Base-by-base conservation (phyloP, 2,113 vertebrate genomes). In the Paracanthobrama guichenoti region DNA sequence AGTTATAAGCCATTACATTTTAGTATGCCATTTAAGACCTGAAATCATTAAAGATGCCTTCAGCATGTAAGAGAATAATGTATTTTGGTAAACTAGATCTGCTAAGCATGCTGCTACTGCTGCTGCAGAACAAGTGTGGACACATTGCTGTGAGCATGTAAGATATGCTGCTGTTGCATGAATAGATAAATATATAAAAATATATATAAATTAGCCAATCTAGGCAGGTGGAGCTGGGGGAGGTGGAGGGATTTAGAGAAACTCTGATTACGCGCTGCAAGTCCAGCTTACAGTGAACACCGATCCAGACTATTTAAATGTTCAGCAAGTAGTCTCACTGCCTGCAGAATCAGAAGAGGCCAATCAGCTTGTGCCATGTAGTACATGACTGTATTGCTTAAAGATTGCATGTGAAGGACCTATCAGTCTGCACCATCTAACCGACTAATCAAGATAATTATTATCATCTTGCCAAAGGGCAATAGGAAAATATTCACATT, bases 351-450 rank as follows among this genome's bases (percentile, higher is more conserved):
- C 42, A 72, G 69, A 13, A 55, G 53, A 20, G 53, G 7, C 26
- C 64, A 31, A 67, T 31, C 64, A 35, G 26, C 28, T 67, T 67
- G 64, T 26, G 71, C 42, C 39, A 73, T 73, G 42, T 73, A 44
- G 6, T 48, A 26, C 12, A 9, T 20, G n/a, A 73, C 71, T 14
- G 2, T 13, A 73, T 73, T 46, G 22, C 20, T 42, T 26, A 16
- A 7, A 67, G 28, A 35, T 67, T 35, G 28, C 28, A 67, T 20
- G 28, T 35, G 6, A 66, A 62, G 10, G 59, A 35, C 12, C 26
- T 28, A 31, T 66, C 26, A 66, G 62, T 28, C 26, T 31, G 24
- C 10, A 24, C 24, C 62, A 72, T 71, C 35, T 35, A 31, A 35
- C 35, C 4, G 16, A 72, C 22, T 24, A 10, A 73, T 12, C 22